Percentiles rank a stretch among this genome's conserved stretches.
These are phyloP conservation scores for Channa maculata DNA, from an alignment of 2,113 vertebrate genomes.

Conservation along the genomic window DNA sequence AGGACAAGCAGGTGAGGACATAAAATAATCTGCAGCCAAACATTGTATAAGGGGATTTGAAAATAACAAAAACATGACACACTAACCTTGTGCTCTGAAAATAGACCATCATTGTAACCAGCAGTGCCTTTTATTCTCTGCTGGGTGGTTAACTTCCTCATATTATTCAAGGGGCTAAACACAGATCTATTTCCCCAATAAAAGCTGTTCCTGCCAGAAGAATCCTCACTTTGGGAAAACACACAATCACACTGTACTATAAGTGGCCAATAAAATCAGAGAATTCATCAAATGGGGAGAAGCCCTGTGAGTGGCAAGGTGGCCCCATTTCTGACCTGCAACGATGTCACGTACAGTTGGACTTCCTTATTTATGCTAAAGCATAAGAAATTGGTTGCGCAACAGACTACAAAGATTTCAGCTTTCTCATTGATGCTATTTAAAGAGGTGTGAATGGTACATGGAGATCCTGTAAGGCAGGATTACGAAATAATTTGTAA, in stretches of 20 bases:
- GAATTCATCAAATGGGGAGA: constrained; percentile 44
- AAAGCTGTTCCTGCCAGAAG: constrained; percentile 32
- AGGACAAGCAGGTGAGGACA: not conserved
- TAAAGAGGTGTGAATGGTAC: too few species aligned
- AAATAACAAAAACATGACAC: constrained; percentile 9
- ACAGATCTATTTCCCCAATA: constrained; percentile 48
- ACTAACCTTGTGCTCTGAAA: constrained; percentile 18
- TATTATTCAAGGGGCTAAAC: constrained; percentile 57
- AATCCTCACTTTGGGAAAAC: constrained; percentile 61
- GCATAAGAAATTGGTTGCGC: too few species aligned
- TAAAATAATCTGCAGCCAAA: not conserved
- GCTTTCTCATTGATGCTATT: too few species aligned
- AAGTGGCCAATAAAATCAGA: constrained; percentile 40
- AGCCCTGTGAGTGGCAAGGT: constrained; percentile 51
- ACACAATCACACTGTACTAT: constrained; percentile 24
- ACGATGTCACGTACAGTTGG: too few species aligned
- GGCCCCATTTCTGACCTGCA: too few species aligned
- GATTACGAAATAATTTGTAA: too few species aligned
- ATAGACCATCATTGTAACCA: constrained; percentile 6
- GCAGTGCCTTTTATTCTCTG: constrained; percentile 34
- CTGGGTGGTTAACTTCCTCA: constrained; percentile 60
- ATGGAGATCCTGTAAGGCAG: too few species aligned
- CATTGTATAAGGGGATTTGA: constrained; percentile 10
- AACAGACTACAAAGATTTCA: too few species aligned
- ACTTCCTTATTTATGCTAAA: too few species aligned